Percentiles rank a stretch among this genome's conserved stretches.
Evolutionary conservation across 2,888 invertebrate genomes (phyloP).

Genomic region (Eupithecia subumbrata): DNA sequence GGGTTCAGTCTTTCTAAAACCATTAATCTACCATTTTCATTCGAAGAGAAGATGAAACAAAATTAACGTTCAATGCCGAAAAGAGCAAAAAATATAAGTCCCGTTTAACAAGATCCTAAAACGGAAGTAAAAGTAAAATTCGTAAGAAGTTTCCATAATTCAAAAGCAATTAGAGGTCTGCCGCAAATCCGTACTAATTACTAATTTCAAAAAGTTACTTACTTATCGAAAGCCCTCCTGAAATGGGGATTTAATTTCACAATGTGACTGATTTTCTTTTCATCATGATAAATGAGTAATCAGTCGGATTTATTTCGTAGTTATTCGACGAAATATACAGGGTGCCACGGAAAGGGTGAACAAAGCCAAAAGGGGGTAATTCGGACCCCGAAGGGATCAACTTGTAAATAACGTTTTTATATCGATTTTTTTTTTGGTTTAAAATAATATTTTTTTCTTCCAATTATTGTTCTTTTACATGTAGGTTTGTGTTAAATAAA

Average conservation of each 20-base stretch:
- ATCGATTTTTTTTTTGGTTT: too few relatives aligned
- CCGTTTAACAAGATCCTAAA: conserved; percentile 6
- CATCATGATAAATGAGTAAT: conserved; percentile 22
- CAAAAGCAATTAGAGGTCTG: conserved; percentile 55
- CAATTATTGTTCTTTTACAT: too few relatives aligned
- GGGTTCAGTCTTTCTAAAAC: neutral
- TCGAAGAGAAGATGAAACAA: neutral
- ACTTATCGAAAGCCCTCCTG: conserved; percentile 57
- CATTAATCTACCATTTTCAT: neutral
- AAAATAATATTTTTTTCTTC: too few relatives aligned
- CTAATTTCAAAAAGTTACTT: conserved; percentile 64
- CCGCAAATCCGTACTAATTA: conserved; percentile 65
- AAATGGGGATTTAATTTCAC: conserved; percentile 30
- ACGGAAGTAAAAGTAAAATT: conserved; percentile 42
- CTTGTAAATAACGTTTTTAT: too few relatives aligned
- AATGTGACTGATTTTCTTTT: conserved; percentile 24
- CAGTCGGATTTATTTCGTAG: conserved; percentile 4
- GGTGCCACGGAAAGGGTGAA: too few relatives aligned
- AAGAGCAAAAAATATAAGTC: conserved; percentile 10
- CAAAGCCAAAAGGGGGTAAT: too few relatives aligned
- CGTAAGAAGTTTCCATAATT: conserved; percentile 52
- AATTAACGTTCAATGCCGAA: neutral
- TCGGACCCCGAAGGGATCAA: too few relatives aligned
- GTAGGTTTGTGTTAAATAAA: too few relatives aligned
- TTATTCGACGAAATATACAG: neutral